Conservation (phyloP, 2,797 vertebrate species). For the Vultur gryphus region DNA sequence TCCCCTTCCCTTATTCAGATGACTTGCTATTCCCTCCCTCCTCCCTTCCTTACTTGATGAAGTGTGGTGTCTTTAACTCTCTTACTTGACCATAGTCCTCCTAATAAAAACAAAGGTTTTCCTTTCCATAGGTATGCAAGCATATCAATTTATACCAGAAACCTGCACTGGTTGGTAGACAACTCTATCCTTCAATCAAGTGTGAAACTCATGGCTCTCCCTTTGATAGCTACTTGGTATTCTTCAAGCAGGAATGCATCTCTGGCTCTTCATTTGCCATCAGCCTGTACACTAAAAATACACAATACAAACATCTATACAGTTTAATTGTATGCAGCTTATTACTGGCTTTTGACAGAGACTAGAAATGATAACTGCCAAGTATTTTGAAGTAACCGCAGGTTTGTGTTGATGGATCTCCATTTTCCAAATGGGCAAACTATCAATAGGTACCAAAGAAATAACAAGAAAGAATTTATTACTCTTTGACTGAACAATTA, state of each 20-base stretch:
- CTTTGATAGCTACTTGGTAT: not conserved
- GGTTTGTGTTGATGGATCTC: not conserved
- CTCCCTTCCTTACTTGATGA: not conserved
- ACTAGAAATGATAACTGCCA: not conserved
- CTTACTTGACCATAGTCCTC: not conserved
- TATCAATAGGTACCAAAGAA: not conserved
- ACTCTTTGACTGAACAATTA: not conserved
- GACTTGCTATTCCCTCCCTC: not conserved
- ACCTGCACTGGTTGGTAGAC: not conserved
- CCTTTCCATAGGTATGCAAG: not conserved
- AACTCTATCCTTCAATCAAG: not conserved
- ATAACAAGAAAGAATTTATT: not conserved
- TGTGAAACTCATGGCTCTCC: not conserved
- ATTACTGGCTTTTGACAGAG: not conserved
- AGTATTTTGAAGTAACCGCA: not conserved
- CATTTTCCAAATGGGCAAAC: not conserved
- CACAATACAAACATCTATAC: not conserved
- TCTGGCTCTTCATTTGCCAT: not conserved
- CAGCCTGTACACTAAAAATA: not conserved
- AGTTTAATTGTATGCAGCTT: not conserved
- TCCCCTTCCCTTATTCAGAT: not conserved
- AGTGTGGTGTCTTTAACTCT: not conserved
- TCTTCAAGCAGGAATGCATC: not conserved
- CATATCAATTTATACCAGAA: not conserved
- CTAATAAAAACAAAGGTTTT: not conserved